Conservation (phyloP, 2,113 vertebrate species). For the Neolamprologus sp. region DNA sequence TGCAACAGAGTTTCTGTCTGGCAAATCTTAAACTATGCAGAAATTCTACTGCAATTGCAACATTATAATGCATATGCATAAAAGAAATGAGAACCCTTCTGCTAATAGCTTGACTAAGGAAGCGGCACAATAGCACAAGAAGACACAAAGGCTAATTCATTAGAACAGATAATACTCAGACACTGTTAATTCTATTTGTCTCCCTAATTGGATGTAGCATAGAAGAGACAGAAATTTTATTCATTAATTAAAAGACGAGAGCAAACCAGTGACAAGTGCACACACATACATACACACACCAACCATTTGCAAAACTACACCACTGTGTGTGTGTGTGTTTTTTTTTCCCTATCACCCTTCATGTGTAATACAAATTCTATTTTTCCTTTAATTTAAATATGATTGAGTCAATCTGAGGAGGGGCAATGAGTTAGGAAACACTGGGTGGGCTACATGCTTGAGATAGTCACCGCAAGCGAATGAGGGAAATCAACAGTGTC, state of each 20-base stretch:
- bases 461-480: constrained; percentile 55
- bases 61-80: constrained; percentile 26
- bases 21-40: constrained; percentile 18
- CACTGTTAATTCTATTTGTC: constrained; percentile 65
- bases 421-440: constrained; percentile 16
- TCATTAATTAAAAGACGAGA: constrained; percentile 70
- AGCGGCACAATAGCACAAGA: constrained; percentile 33
- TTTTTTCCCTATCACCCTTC: constrained; percentile 10
- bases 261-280: constrained; percentile 29
- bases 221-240: constrained; percentile 57
- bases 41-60: constrained; percentile 9
- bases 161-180: constrained; percentile 69
- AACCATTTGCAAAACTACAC: constrained; percentile 19
- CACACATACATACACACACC: neutral
- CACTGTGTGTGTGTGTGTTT: neutral
- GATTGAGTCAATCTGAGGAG: constrained; percentile 30
- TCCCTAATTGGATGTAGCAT: constrained; percentile 67
- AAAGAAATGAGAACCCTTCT: constrained; percentile 29
- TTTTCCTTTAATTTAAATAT: constrained; percentile 19
- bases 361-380: constrained; percentile 24
- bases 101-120: constrained; percentile 46
- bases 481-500: constrained; percentile 61
- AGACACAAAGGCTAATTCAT: constrained; percentile 67
- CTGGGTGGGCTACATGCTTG: constrained; percentile 46
- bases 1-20: neutral